Evolutionary conservation across 2,888 invertebrate genomes (phyloP), one percentile per base, ranked within the genome.

Genomic region (Andrena hattorfiana): DNA sequence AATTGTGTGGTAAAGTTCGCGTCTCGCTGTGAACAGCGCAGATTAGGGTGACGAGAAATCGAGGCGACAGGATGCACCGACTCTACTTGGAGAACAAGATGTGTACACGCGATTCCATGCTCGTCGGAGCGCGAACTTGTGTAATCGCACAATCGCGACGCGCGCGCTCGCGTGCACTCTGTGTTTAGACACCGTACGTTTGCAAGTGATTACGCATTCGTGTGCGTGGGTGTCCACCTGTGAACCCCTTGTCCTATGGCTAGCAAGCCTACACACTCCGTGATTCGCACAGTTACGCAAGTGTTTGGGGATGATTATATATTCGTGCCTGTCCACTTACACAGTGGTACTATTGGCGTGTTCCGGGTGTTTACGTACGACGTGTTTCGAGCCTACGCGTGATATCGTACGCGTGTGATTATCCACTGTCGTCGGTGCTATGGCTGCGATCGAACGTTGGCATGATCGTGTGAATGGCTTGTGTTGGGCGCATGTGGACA

Each of bases 131-230:
- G 23, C 28, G 35, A 35, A 26, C 56, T 10, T 64, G 79, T 75
- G 75, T 81, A 54, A 81, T 76, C 49, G 75, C 16, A 76, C 66
- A 81, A 81, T 79, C 81, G 66, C 59, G 48, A 28, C 8, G 66
- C 5, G 10, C 66, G 49, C 51, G 60, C 51, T 35, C 51, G 3
- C 59, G 32, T 13, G 28, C 6, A 7, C 63, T 42, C 81, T 68
- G 67, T 82, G 67, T 82, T 82, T 67, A 67, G 54, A 59, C 54
- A 76, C 32, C 32, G 28, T 63, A 30, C 35, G 76, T 81, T 82
- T 81, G 76, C 81, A 81, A 60, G 63, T 81, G 76, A 82, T 82
- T 81, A 81, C 70, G 62, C 56, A 68, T 82, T 62, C 81, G 82
- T 71, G 67, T 82, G 81, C 59, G 69, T 70, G 69, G 35, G 48